Conservation (phyloP, 2,888 invertebrate species). For the Caenorhabditis japonica region DNA sequence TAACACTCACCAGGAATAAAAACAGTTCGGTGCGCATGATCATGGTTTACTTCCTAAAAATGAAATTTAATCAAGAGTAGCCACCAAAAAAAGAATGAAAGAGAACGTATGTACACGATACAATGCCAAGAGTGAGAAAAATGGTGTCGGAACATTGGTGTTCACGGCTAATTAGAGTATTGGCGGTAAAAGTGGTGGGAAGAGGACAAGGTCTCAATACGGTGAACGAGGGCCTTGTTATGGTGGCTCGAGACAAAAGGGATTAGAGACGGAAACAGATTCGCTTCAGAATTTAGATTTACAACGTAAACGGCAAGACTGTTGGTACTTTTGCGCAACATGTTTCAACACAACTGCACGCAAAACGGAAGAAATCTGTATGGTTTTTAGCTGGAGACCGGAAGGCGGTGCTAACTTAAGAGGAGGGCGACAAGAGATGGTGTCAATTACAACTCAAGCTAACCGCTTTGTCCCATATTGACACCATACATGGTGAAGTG, state of each 20-base stretch:
- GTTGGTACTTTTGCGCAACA: background rate
- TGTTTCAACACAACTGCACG: background rate
- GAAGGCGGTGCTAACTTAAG: constrained; percentile 17
- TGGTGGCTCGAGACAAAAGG: constrained; percentile 36
- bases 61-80: background rate
- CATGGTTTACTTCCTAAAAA: constrained; percentile 31
- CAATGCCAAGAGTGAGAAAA: background rate
- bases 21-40: constrained; percentile 4
- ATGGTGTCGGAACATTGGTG: constrained; percentile 2
- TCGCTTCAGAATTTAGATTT: constrained; percentile 5
- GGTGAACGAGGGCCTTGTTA: constrained; percentile 19
- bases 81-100: background rate
- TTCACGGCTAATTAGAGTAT: constrained; percentile 45
- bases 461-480: constrained; percentile 37
- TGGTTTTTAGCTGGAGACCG: constrained; percentile 28
- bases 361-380: constrained; percentile 12
- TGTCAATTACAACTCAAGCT: constrained; percentile 52
- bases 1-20: constrained; percentile 24
- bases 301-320: constrained; percentile 18
- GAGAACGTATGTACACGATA: background rate
- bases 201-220: constrained; percentile 48
- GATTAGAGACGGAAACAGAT: constrained; percentile 22
- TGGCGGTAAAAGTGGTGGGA: constrained; percentile 23
- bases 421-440: constrained; percentile 15
- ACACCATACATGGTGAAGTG: constrained; percentile 33